Evolutionary conservation across 2,113 vertebrate genomes (phyloP), one percentile per base, ranked within the genome.

Genomic region (Spea bombifrons): DNA sequence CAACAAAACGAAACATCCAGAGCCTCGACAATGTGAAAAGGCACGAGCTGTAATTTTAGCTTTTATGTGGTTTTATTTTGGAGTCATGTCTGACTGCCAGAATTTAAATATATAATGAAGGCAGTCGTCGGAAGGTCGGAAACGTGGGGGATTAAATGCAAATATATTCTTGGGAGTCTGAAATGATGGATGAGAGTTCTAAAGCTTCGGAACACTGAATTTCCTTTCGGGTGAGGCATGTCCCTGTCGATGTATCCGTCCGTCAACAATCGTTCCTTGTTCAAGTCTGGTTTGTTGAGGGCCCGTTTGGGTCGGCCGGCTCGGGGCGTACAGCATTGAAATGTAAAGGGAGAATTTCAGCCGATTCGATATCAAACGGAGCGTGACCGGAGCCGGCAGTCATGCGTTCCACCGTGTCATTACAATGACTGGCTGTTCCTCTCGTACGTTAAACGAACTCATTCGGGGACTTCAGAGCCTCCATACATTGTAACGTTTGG

Each of bases 311-410:
- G 10, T 13, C 55, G 10, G 10, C 7, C 55, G 10, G 55, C 10
- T 59, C 10, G 55, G 10, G 15, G 2, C 10, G 55, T 59, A 59
- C n/a, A 64, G 61, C 61, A 64, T 64, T 64, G 7, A 4, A 13
- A 64, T 17, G 61, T 16, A 64, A 64, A 30, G 61, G 17, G 8
- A 64, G 13, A 8, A 17, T 64, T 30, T 30, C 16, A 64, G 61
- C 13, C 0, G 5, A 43, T 77, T 67, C 67, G 63, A 16, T 7
- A n/a, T 7, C 52, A 67, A 53, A 44, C 74, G 55, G 45, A 77
- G 66, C 10, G 12, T 47, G 67, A 77, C 75, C 9, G 16, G n/a
- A 50, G 5, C 7, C 68, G 75, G 66, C 75, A 76, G 67, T 8
- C 16, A 45, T 63, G 66, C 75, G 30, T n/a, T 12, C 9, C n/a